Evolutionary conservation across 1,140 invertebrate species (phyloP).

Genomic region (Drosophila micromelanica): DNA sequence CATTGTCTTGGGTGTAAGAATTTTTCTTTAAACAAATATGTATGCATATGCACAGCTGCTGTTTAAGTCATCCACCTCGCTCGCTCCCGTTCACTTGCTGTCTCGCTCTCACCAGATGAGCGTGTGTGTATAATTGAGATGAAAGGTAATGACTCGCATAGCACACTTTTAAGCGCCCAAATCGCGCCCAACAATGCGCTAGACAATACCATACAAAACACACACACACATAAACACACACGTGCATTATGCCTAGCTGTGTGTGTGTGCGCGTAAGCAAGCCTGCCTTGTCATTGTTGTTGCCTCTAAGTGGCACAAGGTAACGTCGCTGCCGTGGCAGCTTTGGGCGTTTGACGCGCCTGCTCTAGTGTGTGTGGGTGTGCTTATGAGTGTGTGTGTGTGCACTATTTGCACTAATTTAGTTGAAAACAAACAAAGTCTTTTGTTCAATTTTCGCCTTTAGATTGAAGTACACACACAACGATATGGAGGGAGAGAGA

Average conservation of each 20-base stretch:
- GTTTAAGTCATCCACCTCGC: background rate
- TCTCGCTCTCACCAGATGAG: background rate
- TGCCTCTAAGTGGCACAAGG: constrained; percentile 76
- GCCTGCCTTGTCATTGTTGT: constrained; percentile 50
- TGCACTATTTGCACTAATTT: constrained; percentile 82
- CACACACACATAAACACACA: constrained; percentile 28
- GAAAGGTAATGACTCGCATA: constrained; percentile 78
- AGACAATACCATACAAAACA: constrained; percentile 61
- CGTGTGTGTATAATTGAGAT: constrained; percentile 69
- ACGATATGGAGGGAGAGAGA: constrained; percentile 16
- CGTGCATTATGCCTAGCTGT: constrained; percentile 14
- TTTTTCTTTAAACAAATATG: constrained; percentile 76
- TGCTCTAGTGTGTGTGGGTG: constrained; percentile 49
- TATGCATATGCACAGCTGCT: constrained; percentile 29
- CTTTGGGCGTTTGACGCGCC: constrained; percentile 30
- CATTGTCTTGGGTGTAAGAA: constrained; percentile 66
- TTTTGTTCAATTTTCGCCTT: constrained; percentile 82
- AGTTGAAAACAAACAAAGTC: constrained; percentile 83
- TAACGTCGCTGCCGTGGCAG: constrained; percentile 60
- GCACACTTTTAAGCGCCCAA: constrained; percentile 74
- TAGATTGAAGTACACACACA: constrained; percentile 55
- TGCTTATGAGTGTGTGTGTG: constrained; percentile 24
- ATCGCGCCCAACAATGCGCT: constrained; percentile 76
- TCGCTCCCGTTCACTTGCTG: background rate
- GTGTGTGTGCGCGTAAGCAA: constrained; percentile 44